Conservation (phyloP, 2,113 vertebrate genomes). For the Entelurus aequoreus region DNA sequence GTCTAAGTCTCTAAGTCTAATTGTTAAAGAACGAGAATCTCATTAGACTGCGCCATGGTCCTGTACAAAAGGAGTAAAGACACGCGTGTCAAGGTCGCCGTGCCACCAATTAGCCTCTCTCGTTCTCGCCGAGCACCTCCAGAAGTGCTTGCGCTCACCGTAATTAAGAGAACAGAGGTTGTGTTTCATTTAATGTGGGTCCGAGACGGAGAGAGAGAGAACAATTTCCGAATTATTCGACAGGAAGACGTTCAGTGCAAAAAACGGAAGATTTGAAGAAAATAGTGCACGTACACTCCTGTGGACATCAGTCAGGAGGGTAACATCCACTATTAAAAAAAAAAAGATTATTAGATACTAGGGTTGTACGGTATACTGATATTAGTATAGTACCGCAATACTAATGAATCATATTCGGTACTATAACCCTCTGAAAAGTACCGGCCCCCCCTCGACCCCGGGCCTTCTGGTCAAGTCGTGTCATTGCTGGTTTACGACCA, state of each 20-base stretch:
- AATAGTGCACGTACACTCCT: not conserved
- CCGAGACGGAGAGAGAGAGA: slow-evolving; percentile 15
- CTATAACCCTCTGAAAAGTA: too few species aligned
- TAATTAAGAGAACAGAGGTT: slow-evolving; percentile 42
- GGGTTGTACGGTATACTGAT: too few species aligned
- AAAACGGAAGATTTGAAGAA: slow-evolving; percentile 2
- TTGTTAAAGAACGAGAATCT: too few species aligned
- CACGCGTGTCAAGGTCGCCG: slow-evolving; percentile 8
- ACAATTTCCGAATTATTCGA: slow-evolving; percentile 34
- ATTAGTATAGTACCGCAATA: too few species aligned
- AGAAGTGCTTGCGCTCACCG: slow-evolving; percentile 28
- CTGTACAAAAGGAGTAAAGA: not conserved
- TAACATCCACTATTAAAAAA: slow-evolving; percentile 7
- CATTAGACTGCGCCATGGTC: not conserved
- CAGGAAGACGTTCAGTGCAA: not conserved
- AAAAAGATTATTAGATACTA: not conserved
- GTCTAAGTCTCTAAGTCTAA: too few species aligned
- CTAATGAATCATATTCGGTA: too few species aligned
- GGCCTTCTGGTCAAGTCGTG: too few species aligned
- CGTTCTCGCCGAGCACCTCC: slow-evolving; percentile 13
- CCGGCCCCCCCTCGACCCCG: too few species aligned
- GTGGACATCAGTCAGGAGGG: not conserved
- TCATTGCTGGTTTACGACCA: too few species aligned
- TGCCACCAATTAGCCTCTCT: slow-evolving; percentile 36
- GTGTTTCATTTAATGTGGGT: slow-evolving; percentile 32